Evolutionary conservation across 2,797 vertebrate genomes (phyloP).

Genomic region (Anolis apletophallus): DNA sequence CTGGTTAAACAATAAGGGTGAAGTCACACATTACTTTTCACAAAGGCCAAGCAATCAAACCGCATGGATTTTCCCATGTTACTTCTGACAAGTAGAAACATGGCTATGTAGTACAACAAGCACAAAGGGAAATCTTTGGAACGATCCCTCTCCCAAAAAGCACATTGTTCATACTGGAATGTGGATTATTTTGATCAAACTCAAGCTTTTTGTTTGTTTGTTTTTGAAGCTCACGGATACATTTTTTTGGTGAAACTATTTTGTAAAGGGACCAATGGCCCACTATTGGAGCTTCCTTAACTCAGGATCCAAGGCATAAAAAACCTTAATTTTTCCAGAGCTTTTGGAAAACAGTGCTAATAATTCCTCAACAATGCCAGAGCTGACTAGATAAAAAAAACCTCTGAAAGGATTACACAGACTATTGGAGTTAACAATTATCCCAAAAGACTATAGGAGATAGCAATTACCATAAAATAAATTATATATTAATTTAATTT

Average conservation of each 20-base stretch:
- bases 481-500: background rate
- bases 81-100: constrained; percentile 6
- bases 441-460: background rate
- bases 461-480: background rate
- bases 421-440: background rate
- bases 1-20: constrained; percentile 25
- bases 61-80: background rate
- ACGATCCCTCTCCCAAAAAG: background rate
- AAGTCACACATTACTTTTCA: constrained; percentile 16
- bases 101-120: background rate
- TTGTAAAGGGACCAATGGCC: background rate
- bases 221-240: too few relatives aligned
- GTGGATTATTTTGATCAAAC: background rate
- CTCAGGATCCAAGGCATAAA: background rate
- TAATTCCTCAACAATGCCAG: background rate
- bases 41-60: constrained; percentile 15
- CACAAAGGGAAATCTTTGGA: constrained; percentile 1
- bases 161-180: background rate
- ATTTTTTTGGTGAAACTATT: too few relatives aligned
- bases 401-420: background rate
- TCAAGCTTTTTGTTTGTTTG: background rate
- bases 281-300: background rate
- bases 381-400: background rate
- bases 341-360: background rate
- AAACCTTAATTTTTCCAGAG: background rate